Evolutionary conservation across 2,797 vertebrate genomes (phyloP).

Genomic region (Mareca penelope): DNA sequence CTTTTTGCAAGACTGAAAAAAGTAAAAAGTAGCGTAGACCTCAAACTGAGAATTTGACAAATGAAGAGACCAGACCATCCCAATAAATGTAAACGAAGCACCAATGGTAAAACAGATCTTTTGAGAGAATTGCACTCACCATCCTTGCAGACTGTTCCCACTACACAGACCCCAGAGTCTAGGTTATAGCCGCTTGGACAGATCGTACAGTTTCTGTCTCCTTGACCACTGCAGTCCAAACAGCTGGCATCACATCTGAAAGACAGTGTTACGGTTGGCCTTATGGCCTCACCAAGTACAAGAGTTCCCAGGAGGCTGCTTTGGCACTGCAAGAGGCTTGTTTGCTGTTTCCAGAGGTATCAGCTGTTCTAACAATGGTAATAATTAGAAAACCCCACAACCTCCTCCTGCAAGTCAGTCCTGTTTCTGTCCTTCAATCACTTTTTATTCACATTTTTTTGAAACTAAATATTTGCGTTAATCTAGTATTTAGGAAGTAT

Average conservation of each 20-base stretch:
- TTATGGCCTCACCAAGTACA: not conserved
- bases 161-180: slow-evolving; percentile 89
- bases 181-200: slow-evolving; percentile 93
- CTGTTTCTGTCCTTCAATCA: not conserved
- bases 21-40: not conserved
- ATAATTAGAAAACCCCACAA: not conserved
- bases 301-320: not conserved
- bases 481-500: not conserved
- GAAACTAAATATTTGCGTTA: not conserved
- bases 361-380: not conserved
- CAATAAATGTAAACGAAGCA: not conserved
- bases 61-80: not conserved
- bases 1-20: not conserved
- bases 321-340: not conserved
- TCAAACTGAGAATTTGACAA: not conserved
- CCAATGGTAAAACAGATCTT: not conserved
- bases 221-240: slow-evolving; percentile 90
- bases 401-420: not conserved
- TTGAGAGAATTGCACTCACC: slow-evolving; percentile 83
- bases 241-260: slow-evolving; percentile 93
- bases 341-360: not conserved
- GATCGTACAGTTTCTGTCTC: slow-evolving; percentile 93
- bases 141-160: slow-evolving; percentile 98
- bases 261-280: not conserved
- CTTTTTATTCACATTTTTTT: not conserved